A percentile compares a stretch with the other conserved stretches of the same genome.
These are phyloP conservation scores for Nothocercus julius DNA, from an alignment of 2,113 vertebrate species.

Conservation along the genomic window DNA sequence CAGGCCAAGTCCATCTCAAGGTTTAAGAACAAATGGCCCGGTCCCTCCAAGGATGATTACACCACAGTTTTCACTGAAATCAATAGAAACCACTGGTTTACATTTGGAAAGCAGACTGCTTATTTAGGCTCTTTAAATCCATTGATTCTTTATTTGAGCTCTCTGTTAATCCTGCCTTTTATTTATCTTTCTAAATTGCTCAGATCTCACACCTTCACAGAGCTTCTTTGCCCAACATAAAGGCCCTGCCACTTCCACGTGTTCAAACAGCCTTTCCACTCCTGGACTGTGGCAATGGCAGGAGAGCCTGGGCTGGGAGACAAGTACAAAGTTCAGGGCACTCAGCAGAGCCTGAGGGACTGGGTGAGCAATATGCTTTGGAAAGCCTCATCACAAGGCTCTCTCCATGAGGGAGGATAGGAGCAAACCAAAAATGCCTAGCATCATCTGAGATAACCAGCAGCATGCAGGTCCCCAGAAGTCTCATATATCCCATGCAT, in stretches of 20 bases:
- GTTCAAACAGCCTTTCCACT: not conserved
- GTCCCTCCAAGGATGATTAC: not conserved
- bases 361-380: not conserved
- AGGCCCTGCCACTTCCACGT: rapidly evolving
- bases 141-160: not conserved
- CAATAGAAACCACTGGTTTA: not conserved
- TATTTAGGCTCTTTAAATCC: not conserved
- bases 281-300: too few relatives aligned
- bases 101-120: not conserved
- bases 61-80: not conserved
- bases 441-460: not conserved
- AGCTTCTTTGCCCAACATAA: not conserved
- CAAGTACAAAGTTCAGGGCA: not conserved
- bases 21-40: not conserved
- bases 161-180: not conserved
- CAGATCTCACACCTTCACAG: not conserved
- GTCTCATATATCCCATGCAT: not conserved
- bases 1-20: not conserved
- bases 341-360: not conserved
- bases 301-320: not conserved
- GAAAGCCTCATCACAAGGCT: not conserved
- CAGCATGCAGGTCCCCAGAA: not conserved
- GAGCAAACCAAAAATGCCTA: not conserved
- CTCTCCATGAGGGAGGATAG: not conserved
- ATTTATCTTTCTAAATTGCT: not conserved